Evolutionary conservation across 2,113 vertebrate genomes (phyloP).

Genomic region (Rhinolophus ferrumequinum): DNA sequence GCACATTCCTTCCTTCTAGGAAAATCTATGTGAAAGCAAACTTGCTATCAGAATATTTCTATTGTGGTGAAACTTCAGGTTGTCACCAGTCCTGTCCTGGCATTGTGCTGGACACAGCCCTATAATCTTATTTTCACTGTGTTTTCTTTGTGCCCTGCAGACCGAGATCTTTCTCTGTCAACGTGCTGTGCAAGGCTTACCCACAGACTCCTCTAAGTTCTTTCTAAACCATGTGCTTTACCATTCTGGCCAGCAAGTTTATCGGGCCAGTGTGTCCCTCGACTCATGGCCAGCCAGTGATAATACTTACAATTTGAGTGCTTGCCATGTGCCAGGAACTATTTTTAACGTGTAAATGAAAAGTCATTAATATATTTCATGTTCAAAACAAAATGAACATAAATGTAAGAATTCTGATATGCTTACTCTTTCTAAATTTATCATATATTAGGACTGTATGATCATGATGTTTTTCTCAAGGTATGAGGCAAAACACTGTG

Average conservation of each 20-base stretch:
- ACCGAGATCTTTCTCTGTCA: background rate
- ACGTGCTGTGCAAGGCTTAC: background rate
- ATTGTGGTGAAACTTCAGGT: background rate
- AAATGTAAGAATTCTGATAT: constrained; percentile 29
- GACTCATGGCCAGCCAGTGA: background rate
- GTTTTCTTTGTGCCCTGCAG: background rate
- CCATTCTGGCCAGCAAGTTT: background rate
- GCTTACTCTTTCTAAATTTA: background rate
- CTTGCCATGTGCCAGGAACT: background rate
- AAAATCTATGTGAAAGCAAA: background rate
- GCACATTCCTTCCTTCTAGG: background rate
- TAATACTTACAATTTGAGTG: background rate
- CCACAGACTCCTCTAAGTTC: background rate
- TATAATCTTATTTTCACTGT: background rate
- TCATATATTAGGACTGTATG: background rate
- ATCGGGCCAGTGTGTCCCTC: background rate
- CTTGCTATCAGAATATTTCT: background rate
- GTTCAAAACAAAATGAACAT: constrained; percentile 27
- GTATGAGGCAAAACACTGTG: background rate
- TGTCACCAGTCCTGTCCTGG: background rate
- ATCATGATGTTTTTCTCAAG: background rate
- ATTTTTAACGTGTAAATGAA: background rate
- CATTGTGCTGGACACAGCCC: background rate
- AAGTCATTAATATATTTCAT: background rate
- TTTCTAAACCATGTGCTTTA: background rate